A percentile compares a stretch with the other conserved stretches of the same genome.
Conservation (phyloP, 1,140 invertebrate species). For the Drosophila auraria region DNA sequence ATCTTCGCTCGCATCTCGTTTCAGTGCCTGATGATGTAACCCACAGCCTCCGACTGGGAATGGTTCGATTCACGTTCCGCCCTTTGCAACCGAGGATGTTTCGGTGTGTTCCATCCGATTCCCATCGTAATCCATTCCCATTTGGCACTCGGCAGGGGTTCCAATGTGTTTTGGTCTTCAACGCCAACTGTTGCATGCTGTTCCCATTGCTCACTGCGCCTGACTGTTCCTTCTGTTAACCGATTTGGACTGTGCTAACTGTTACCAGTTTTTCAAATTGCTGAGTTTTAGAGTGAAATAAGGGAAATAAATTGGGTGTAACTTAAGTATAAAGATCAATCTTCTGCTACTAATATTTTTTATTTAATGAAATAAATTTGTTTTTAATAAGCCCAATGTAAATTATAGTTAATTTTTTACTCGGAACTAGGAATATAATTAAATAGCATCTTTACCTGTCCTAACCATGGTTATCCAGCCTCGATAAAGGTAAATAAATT, state of each 20-base stretch:
- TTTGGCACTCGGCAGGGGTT: not conserved
- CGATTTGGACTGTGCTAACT: constrained; percentile 36
- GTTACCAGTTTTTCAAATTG: constrained; percentile 59
- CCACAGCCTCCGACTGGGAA: constrained; percentile 18
- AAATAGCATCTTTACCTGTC: too few species aligned
- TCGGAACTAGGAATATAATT: too few species aligned
- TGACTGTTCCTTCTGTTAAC: constrained; percentile 67
- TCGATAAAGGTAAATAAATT: too few species aligned
- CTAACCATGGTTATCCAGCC: too few species aligned
- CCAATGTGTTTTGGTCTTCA: constrained; percentile 20
- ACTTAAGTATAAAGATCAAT: too few species aligned
- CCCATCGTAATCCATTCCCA: constrained; percentile 11
- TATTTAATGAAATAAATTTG: too few species aligned
- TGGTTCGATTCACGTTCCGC: constrained; percentile 35
- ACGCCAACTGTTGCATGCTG: constrained; percentile 67
- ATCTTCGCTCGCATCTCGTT: constrained; percentile 7
- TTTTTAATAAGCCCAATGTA: too few species aligned
- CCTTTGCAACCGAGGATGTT: constrained; percentile 15
- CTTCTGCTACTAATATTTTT: too few species aligned
- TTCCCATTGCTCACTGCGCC: constrained; percentile 31
- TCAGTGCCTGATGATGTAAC: constrained; percentile 58
- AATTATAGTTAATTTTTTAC: too few species aligned
- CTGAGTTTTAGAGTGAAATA: not conserved
- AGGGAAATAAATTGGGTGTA: not conserved
- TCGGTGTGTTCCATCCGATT: constrained; percentile 39